Conservation (phyloP, 2,888 invertebrate genomes). For the Lacanobia oleracea region DNA sequence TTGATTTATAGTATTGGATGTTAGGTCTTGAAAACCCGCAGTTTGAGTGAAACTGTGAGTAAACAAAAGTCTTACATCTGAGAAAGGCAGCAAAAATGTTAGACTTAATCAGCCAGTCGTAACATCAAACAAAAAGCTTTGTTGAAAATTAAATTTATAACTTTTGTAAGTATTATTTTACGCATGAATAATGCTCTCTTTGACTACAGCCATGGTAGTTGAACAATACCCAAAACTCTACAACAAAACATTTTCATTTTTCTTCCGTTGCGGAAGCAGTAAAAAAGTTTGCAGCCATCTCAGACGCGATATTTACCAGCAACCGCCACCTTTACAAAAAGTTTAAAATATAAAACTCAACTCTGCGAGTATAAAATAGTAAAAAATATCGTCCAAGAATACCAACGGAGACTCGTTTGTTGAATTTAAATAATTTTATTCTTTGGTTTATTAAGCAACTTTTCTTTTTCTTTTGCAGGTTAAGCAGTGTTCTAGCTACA, state of each 20-base stretch:
- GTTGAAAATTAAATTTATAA: conserved; percentile 22
- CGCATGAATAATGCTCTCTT: conserved; percentile 33
- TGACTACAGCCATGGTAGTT: conserved; percentile 15
- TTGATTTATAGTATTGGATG: neutral
- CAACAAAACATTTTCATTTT: conserved; percentile 72
- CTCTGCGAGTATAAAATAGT: conserved; percentile 46
- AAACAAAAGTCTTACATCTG: too few relatives aligned
- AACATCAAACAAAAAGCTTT: conserved; percentile 28
- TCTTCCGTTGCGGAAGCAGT: conserved; percentile 65
- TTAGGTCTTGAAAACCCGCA: neutral
- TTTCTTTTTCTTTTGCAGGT: conserved; percentile 29
- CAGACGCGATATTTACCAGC: conserved; percentile 41
- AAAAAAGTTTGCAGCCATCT: conserved; percentile 58
- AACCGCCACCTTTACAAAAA: conserved; percentile 54
- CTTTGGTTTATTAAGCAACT: conserved; percentile 52
- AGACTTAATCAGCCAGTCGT: conserved; percentile 8
- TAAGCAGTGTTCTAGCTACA: conserved; percentile 18
- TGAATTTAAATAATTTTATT: conserved; percentile 62
- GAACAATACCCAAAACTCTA: conserved; percentile 65
- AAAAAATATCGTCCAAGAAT: conserved; percentile 53
- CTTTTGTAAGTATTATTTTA: conserved; percentile 18
- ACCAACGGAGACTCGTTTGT: conserved; percentile 54
- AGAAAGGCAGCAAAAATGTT: conserved; percentile 6
- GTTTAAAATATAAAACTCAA: conserved; percentile 58
- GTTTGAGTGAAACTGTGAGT: too few relatives aligned